A percentile compares a stretch with the other conserved stretches of the same genome.
Evolutionary conservation across 2,888 invertebrate genomes (phyloP).

Genomic region (Pollenia amentaria): DNA sequence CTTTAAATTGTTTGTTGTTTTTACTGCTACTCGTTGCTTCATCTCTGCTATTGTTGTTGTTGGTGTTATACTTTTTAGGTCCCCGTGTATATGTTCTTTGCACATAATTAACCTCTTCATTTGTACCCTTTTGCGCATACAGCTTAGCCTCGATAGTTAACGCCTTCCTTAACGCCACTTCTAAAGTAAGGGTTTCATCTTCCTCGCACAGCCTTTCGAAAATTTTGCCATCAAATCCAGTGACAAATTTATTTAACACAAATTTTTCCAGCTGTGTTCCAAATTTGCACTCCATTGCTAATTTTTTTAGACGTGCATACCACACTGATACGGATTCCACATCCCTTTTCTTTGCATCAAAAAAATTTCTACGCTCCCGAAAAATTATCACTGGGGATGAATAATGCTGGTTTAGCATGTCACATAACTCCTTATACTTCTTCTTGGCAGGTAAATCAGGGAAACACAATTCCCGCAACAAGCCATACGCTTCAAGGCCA

Average conservation of each 20-base stretch:
- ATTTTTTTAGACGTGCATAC: constrained; percentile 50
- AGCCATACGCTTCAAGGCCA: constrained; percentile 68
- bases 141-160: constrained; percentile 29
- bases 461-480: constrained; percentile 65
- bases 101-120: constrained; percentile 37
- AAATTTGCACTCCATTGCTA: constrained; percentile 57
- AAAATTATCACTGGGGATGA: constrained; percentile 57
- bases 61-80: constrained; percentile 4
- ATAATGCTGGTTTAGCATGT: constrained; percentile 56
- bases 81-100: constrained; percentile 23
- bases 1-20: constrained; percentile 29
- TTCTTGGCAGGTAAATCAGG: constrained; percentile 62
- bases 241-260: constrained; percentile 40
- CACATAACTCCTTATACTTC: constrained; percentile 54
- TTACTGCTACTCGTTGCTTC: neutral
- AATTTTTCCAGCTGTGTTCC: constrained; percentile 32
- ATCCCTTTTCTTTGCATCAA: constrained; percentile 51
- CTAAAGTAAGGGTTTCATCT: constrained; percentile 12
- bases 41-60: constrained; percentile 22
- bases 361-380: constrained; percentile 28
- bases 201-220: constrained; percentile 55
- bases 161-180: constrained; percentile 21
- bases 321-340: constrained; percentile 24
- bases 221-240: too few relatives aligned
- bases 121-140: constrained; percentile 19